Percentiles rank a stretch among this genome's conserved stretches.
Evolutionary conservation across 2,113 vertebrate species (phyloP).

Genomic region (Abramis brama): DNA sequence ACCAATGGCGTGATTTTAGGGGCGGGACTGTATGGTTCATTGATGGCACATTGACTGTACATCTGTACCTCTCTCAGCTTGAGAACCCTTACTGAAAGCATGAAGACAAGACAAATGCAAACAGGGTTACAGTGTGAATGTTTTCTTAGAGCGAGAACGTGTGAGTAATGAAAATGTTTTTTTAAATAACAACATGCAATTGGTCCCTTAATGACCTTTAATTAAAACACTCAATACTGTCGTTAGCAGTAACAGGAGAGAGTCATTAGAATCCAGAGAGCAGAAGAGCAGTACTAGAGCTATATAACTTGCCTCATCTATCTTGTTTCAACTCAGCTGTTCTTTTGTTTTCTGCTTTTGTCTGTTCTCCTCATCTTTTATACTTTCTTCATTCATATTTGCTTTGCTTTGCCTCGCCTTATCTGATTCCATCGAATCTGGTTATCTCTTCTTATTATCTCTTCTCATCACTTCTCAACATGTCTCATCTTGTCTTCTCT

Average conservation of each 20-base stretch:
- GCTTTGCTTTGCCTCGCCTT: not conserved
- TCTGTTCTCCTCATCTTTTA: not conserved
- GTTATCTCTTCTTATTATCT: constrained; percentile 6
- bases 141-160: not conserved
- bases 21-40: not conserved
- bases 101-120: not conserved
- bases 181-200: not conserved
- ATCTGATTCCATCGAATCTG: constrained; percentile 16
- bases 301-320: not conserved
- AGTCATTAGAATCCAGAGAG: not conserved
- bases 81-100: not conserved
- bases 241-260: not conserved
- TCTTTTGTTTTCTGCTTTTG: not conserved
- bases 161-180: not conserved
- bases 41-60: not conserved
- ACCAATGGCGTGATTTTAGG: not conserved
- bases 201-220: not conserved
- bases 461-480: not conserved
- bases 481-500: not conserved
- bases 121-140: not conserved
- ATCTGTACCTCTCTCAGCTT: not conserved
- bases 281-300: not conserved
- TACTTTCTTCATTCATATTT: not conserved
- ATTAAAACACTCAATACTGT: too few relatives aligned
- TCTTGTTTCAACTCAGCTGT: not conserved